Conservation (phyloP, 2,888 invertebrate genomes). For the Pristionchus maxplancki region DNA sequence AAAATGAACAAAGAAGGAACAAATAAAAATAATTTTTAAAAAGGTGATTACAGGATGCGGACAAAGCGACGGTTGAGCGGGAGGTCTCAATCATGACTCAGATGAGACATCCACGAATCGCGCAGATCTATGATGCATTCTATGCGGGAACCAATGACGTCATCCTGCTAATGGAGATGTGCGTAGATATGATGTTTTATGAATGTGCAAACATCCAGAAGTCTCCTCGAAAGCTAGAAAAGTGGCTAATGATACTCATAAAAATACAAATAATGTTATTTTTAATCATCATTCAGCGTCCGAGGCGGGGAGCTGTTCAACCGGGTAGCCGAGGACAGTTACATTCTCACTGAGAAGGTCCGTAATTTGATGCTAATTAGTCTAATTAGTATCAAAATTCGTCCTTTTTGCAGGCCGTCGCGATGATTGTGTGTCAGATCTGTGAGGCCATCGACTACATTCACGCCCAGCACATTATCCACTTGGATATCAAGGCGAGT, state of each 20-base stretch:
- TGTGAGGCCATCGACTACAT: constrained; percentile 98
- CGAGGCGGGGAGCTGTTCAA: constrained; percentile 98
- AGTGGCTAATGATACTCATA: too few relatives aligned
- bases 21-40: not conserved
- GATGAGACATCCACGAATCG: constrained; percentile 93
- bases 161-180: constrained; percentile 98
- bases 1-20: not conserved
- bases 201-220: not conserved
- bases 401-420: constrained; percentile 84
- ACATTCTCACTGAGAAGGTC: constrained; percentile 90
- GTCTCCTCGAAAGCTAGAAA: not conserved
- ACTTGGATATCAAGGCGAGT: constrained; percentile 94
- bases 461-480: constrained; percentile 93
- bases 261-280: too few relatives aligned
- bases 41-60: constrained; percentile 65
- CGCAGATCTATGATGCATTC: constrained; percentile 97
- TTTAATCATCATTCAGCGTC: constrained; percentile 87
- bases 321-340: constrained; percentile 97
- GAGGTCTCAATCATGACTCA: constrained; percentile 93
- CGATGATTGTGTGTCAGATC: constrained; percentile 92
- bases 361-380: not conserved
- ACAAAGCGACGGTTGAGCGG: constrained; percentile 72
- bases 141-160: constrained; percentile 89
- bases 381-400: not conserved
- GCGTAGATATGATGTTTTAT: constrained; percentile 80